phyloP scores from a whole-genome alignment of 2,888 invertebrate genomes.

The Heteromurus nitidus region DNA sequence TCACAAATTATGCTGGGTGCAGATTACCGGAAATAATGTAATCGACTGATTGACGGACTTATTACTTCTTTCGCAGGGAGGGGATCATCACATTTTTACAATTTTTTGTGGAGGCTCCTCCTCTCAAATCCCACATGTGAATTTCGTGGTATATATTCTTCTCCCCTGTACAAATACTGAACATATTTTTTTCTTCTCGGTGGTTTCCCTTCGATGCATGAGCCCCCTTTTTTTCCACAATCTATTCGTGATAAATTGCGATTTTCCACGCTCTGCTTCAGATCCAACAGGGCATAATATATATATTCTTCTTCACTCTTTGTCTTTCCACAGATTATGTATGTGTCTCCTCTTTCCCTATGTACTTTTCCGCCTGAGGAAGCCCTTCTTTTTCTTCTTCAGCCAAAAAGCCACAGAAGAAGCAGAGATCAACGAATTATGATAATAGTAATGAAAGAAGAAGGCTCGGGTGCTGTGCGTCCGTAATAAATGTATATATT shows the following conservation, averaged over 20 bases:
- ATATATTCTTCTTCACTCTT: conserved; percentile 7
- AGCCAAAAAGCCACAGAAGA: conserved; percentile 14
- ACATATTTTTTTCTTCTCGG: not conserved
- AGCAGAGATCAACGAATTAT: conserved; percentile 44
- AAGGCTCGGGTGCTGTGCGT: conserved; percentile 24
- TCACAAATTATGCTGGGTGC: conserved; percentile 7
- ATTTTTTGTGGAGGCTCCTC: not conserved
- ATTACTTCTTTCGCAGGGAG: conserved; percentile 5
- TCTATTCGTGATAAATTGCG: conserved; percentile 52
- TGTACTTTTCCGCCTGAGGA: not conserved
- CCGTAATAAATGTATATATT: not conserved
- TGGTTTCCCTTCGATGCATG: not conserved
- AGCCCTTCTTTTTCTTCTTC: too few relatives aligned
- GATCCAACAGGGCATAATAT: conserved; percentile 43
- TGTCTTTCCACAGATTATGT: conserved; percentile 11
- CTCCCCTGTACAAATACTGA: too few relatives aligned
- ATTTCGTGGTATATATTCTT: too few relatives aligned
- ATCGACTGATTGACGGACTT: conserved; percentile 54
- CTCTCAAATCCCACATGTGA: not conserved
- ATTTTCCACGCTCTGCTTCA: conserved; percentile 62
- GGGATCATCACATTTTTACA: too few relatives aligned
- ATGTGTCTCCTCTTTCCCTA: not conserved
- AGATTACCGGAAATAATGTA: conserved; percentile 45
- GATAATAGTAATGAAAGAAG: conserved; percentile 17
- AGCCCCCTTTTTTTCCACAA: not conserved